Percentiles rank a stretch among this genome's conserved stretches.
phyloP scores from a whole-genome alignment of 2,797 vertebrate genomes.

The Erithacus rubecula region DNA sequence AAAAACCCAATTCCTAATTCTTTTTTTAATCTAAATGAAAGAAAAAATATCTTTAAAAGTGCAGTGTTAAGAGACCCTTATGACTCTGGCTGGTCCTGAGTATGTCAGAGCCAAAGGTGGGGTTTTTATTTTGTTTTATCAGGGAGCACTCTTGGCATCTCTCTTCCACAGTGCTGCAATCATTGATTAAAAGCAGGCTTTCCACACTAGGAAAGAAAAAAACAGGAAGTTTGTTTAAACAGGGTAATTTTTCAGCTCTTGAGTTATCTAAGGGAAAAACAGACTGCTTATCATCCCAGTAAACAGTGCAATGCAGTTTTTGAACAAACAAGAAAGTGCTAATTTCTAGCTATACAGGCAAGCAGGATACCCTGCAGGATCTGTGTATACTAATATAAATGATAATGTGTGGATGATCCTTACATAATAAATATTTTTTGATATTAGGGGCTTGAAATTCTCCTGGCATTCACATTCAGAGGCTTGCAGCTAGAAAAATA shows the following conservation, averaged over 20 bases:
- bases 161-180: background rate
- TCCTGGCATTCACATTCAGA: background rate
- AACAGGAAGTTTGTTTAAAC: conserved; percentile 23
- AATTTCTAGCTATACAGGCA: background rate
- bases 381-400: background rate
- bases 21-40: background rate
- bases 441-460: background rate
- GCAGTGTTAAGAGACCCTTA: background rate
- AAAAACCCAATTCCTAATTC: background rate
- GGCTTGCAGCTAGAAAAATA: background rate
- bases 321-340: background rate
- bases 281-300: background rate
- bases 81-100: background rate
- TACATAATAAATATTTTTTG: background rate
- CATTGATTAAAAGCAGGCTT: background rate
- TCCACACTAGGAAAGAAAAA: background rate
- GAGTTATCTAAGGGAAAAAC: background rate
- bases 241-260: conserved; percentile 18
- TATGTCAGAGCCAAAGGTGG: background rate
- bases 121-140: background rate
- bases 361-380: background rate
- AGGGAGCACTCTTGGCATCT: background rate
- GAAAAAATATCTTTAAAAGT: background rate
- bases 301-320: background rate
- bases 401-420: background rate